phyloP scores from a whole-genome alignment of 2,797 vertebrate species.

The Menidia menidia region DNA sequence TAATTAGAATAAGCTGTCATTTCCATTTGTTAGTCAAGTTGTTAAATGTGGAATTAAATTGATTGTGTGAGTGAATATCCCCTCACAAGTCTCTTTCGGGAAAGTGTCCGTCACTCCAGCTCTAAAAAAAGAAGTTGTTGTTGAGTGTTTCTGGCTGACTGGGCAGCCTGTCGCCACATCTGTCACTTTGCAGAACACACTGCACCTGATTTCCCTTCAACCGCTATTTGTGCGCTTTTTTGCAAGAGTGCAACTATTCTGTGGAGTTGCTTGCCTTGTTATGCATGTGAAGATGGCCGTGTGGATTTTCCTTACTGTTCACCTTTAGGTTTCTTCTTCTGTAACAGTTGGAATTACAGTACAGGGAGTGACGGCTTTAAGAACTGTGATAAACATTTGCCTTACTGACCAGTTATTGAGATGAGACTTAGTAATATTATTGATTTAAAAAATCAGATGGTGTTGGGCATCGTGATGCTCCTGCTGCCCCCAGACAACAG shows the following conservation, averaged over 20 bases:
- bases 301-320: neutral
- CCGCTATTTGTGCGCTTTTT: slow-evolving; percentile 22
- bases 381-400: too few species aligned
- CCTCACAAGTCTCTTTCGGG: slow-evolving; percentile 39
- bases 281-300: neutral
- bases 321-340: too few species aligned
- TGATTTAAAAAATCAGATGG: too few species aligned
- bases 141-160: slow-evolving; percentile 72
- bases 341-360: too few species aligned
- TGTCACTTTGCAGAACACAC: slow-evolving; percentile 68
- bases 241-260: neutral
- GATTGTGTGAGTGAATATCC: neutral
- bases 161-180: slow-evolving; percentile 68
- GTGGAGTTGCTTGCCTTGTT: slow-evolving; percentile 4
- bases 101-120: slow-evolving; percentile 61
- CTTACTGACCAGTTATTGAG: too few species aligned
- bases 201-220: slow-evolving; percentile 45
- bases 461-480: too few species aligned
- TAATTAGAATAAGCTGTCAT: neutral
- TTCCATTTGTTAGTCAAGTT: neutral
- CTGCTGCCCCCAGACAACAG: too few species aligned
- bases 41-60: neutral
- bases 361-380: too few species aligned
- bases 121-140: slow-evolving; percentile 49
- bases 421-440: too few species aligned